Evolutionary conservation across 2,888 invertebrate genomes (phyloP), one percentile per base, ranked within the genome.

Genomic region (Synergus gifuensis): DNA sequence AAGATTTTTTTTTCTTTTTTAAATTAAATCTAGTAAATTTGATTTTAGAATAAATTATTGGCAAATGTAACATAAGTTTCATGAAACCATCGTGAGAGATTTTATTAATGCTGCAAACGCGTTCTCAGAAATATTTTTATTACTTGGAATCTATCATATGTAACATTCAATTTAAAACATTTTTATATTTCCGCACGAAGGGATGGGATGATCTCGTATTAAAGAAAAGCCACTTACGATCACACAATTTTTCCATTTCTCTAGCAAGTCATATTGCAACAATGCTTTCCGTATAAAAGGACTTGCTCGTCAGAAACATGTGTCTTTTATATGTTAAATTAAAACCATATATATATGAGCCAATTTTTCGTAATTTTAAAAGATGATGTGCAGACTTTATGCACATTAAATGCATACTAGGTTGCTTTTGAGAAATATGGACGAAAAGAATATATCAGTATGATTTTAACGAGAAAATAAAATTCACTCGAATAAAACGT

Each of bases 191-290:
- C 28, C 12, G 22, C 44, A 28, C 12, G 22, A 12, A 22, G n/a
- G 58, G 18, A 58, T 28, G 28, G 28, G 28, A 69, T 46, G 16
- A 49, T 49, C 49, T 28, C 22, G 28, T 46, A 46, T 69, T 69
- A 22, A 18, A 18, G 22, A 44, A 69, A 49, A 18, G 49, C 16
- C n/a, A 54, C 69, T 69, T 69, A 69, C 69, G 69, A 54, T 22
- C 69, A 54, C 69, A 69, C 69, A 69, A 69, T 69, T 69, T 54
- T 69, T 36, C 49, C 36, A 69, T 69, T 69, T 69, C 49, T 9
- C 9, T 36, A 8, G 44, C 14, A 49, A 69, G 28, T 54, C 69
- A 69, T 69, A 69, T 69, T 49, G 28, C 28, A 28, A n/a, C 36
- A 69, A 36, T 69, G 49, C 18, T 9, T 16, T 40, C 28, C 22